phyloP scores from a whole-genome alignment of 1,140 invertebrate species.

The Euwallacea fornicatus region DNA sequence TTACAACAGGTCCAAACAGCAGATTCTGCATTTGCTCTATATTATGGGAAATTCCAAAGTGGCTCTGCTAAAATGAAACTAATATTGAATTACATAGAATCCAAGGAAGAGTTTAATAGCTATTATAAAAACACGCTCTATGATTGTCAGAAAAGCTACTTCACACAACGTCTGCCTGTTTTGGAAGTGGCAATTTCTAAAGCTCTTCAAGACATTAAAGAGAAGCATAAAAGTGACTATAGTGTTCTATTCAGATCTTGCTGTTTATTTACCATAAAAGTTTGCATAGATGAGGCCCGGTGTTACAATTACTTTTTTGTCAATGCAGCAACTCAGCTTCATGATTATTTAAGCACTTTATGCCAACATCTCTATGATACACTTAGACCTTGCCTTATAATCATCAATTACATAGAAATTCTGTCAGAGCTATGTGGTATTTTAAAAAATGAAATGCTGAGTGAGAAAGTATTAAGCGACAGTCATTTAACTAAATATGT shows the following conservation, averaged over 20 bases:
- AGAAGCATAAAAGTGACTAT: slow-evolving; percentile 77
- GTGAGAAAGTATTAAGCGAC: slow-evolving; percentile 89
- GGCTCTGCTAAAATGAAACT: slow-evolving; percentile 80
- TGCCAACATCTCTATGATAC: slow-evolving; percentile 92
- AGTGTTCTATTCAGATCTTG: slow-evolving; percentile 85
- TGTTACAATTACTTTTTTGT: slow-evolving; percentile 89
- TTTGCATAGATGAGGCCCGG: slow-evolving; percentile 89
- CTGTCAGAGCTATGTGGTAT: slow-evolving; percentile 95
- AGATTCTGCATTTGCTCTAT: slow-evolving; percentile 84
- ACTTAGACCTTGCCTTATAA: slow-evolving; percentile 92
- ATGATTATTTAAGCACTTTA: slow-evolving; percentile 77
- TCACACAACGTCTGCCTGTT: slow-evolving; percentile 72
- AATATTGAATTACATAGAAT: slow-evolving; percentile 80
- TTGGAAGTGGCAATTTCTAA: slow-evolving; percentile 75
- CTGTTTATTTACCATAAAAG: slow-evolving; percentile 86
- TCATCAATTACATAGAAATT: slow-evolving; percentile 97
- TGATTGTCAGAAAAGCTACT: slow-evolving; percentile 87
- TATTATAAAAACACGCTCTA: slow-evolving; percentile 76
- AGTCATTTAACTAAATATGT: slow-evolving; percentile 81
- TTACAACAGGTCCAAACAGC: slow-evolving; percentile 45
- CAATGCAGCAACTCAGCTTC: slow-evolving; percentile 64
- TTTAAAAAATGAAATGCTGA: slow-evolving; percentile 89
- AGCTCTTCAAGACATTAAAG: slow-evolving; percentile 72
- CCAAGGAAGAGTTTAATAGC: slow-evolving; percentile 65
- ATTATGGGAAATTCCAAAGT: slow-evolving; percentile 93